phyloP scores from a whole-genome alignment of 2,113 vertebrate species.

The Ginglymostoma cirratum region DNA sequence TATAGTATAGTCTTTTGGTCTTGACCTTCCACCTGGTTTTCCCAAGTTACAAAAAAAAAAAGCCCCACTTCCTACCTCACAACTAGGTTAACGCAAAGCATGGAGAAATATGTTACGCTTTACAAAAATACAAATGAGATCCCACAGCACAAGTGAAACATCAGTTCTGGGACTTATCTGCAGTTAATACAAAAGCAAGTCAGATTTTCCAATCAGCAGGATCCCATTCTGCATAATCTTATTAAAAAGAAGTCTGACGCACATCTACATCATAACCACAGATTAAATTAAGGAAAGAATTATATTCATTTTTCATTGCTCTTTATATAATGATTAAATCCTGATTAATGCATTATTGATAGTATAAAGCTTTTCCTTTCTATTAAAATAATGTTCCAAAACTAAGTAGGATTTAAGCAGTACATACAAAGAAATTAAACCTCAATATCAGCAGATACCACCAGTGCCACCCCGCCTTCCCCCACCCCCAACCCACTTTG shows the following conservation, averaged over 20 bases:
- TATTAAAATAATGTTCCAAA: neutral
- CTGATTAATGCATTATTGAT: slow-evolving; percentile 5
- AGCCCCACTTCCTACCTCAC: neutral
- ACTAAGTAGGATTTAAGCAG: neutral
- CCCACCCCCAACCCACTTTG: neutral
- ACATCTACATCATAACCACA: neutral
- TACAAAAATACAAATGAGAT: neutral
- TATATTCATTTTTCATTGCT: neutral
- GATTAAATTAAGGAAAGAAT: neutral
- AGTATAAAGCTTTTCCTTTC: neutral
- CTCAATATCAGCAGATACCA: neutral
- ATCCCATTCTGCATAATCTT: neutral
- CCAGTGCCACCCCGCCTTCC: too few relatives aligned
- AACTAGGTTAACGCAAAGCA: neutral
- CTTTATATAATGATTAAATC: neutral
- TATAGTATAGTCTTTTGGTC: neutral
- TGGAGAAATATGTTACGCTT: neutral
- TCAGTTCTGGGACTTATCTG: neutral
- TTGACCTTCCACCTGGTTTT: neutral
- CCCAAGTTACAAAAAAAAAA: neutral
- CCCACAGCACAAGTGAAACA: neutral
- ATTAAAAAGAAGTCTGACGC: neutral
- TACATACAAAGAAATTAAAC: neutral
- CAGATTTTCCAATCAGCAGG: neutral
- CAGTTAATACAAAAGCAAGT: neutral